Evolutionary conservation across 35 echinoderm and acorn worm species (phyloP).

Genomic region (Amphiura filiformis): DNA sequence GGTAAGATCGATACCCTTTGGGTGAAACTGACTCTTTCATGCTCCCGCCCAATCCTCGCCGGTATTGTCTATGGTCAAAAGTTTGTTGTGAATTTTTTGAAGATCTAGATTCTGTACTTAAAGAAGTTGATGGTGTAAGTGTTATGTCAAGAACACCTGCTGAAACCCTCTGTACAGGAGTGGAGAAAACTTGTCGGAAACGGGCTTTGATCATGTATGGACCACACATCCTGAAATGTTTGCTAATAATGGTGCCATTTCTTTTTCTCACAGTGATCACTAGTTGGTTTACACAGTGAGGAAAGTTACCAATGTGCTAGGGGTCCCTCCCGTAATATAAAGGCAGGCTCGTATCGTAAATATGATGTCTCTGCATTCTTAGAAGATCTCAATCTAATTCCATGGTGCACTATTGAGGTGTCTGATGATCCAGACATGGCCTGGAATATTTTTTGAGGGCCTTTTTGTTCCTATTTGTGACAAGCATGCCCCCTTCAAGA

Average conservation of each 20-base stretch:
- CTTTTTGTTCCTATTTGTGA: neutral
- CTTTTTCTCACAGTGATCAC: neutral
- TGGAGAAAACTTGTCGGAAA: neutral
- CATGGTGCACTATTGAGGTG: neutral
- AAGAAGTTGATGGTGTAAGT: neutral
- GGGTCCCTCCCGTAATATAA: neutral
- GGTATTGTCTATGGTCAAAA: slow-evolving; percentile 12
- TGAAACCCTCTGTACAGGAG: slow-evolving; percentile 1
- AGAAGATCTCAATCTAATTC: neutral
- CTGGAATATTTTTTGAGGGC: neutral
- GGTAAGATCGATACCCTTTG: neutral
- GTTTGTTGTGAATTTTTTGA: neutral
- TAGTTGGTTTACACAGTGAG: neutral
- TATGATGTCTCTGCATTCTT: neutral
- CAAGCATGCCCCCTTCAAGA: neutral
- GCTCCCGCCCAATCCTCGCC: neutral
- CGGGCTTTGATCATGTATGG: neutral
- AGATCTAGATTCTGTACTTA: neutral
- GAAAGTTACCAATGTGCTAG: neutral
- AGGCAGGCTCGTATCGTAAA: neutral
- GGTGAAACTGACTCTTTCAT: neutral
- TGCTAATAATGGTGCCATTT: neutral
- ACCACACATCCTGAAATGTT: neutral
- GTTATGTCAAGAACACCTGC: neutral
- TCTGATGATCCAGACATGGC: neutral